Evolutionary conservation across 2,888 invertebrate species (phyloP), one percentile per base, ranked within the genome.

Genomic region (Pseudoips prasinana): DNA sequence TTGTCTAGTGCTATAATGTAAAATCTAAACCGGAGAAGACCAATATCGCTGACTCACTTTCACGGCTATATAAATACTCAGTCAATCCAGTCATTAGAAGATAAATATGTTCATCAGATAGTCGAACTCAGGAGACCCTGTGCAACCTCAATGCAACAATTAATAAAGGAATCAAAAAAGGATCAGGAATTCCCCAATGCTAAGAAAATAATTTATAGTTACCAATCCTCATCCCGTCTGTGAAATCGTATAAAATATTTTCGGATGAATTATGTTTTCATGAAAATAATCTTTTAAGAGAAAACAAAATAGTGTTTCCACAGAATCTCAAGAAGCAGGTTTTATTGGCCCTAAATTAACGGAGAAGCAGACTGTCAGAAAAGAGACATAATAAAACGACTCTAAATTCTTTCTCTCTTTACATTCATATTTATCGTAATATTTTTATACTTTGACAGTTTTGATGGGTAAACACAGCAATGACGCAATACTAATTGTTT

Each of bases 41-140:
- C 0, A 67, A 69, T 29, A 66, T 69, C 0, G 70, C 68, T 0
- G 64, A 66, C 20, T 45, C 57, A 0, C 11, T 63, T 1, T 57
- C 51, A 0, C 22, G 59, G 2, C 11, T 58, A 0, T 44, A 47
- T 7, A 10, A 19, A 33, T 28, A 22, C 8, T 23, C 3, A 1
- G 10, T 3, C n/a, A 19, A 3, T 3, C 2, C 17, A 2, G 7
- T 19, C 9, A 17, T 8, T n/a, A 7, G 39, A 43, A 1, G 9
- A 38, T n/a, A n/a, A n/a, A 3, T 20, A 39, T 11, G 25, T 50
- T 0, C 22, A 39, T 8, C 31, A 39, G 6, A 38, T 60, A n/a
- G 36, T 53, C 0, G 35, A 55, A 14, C 14, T 10, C 0, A 14
- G 41, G 0, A 17, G 44, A 11, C 52, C 52, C 2, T 0, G 10